A percentile compares a stretch with the other conserved stretches of the same genome.
Conservation (phyloP, 2,113 vertebrate species). For the Sylvilagus bachmani region DNA sequence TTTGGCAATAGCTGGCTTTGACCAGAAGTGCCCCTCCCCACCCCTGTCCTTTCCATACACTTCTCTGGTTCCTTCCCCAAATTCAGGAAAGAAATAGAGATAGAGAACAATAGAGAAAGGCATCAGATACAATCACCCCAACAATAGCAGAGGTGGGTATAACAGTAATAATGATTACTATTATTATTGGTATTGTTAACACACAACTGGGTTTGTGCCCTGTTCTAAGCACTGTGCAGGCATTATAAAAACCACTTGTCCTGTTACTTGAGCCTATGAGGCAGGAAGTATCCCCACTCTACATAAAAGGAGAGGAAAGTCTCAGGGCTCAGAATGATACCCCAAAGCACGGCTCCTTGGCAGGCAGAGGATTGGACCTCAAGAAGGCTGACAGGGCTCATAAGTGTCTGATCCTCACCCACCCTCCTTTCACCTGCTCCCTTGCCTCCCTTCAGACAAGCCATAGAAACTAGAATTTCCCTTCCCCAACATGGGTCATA, state of each 20-base stretch:
- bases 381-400: neutral
- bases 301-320: neutral
- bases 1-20: neutral
- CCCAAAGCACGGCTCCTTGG: neutral
- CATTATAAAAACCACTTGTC: neutral
- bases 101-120: neutral
- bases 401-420: neutral
- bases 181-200: rapidly evolving
- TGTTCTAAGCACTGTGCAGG: neutral
- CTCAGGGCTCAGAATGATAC: neutral
- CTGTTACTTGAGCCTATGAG: neutral
- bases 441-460: neutral
- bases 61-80: neutral
- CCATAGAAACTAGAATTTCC: neutral
- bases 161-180: no score
- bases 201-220: rapidly evolving
- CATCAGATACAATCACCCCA: neutral
- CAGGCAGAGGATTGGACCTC: neutral
- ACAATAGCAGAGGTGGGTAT: neutral
- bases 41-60: no score
- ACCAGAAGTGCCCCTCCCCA: neutral
- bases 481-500: neutral
- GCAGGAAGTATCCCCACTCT: neutral
- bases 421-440: neutral
- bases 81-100: neutral